Conservation (phyloP, 2,888 invertebrate genomes). For the Anthrax anthrax region DNA sequence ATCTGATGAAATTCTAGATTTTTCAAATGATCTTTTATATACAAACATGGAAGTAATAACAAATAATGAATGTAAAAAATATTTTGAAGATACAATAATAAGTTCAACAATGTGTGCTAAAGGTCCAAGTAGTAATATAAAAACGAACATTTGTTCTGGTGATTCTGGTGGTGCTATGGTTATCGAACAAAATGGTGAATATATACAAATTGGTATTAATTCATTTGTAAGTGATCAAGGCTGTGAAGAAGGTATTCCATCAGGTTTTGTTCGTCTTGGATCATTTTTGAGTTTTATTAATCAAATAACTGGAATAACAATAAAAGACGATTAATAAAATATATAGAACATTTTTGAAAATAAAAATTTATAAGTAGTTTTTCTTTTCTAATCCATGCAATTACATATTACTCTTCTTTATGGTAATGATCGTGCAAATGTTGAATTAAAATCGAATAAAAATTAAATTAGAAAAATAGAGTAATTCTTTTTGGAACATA, state of each 20-base stretch:
- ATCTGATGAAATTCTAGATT: conserved; percentile 25
- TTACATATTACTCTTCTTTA: too few relatives aligned
- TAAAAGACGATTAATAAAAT: too few relatives aligned
- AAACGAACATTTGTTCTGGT: conserved; percentile 29
- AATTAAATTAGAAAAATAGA: too few relatives aligned
- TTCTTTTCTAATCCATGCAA: too few relatives aligned
- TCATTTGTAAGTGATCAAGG: conserved; percentile 27
- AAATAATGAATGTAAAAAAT: conserved; percentile 18
- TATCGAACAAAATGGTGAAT: conserved; percentile 12
- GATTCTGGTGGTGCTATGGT: conserved; percentile 30
- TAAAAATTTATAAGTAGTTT: too few relatives aligned
- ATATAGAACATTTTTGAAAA: too few relatives aligned
- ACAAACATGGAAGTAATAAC: conserved; percentile 23
- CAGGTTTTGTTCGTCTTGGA: conserved; percentile 25
- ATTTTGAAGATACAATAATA: conserved; percentile 18
- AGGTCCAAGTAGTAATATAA: conserved; percentile 19
- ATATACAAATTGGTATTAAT: conserved; percentile 27
- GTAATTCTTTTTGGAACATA: too few relatives aligned
- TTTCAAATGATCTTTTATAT: conserved; percentile 19
- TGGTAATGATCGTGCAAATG: too few relatives aligned
- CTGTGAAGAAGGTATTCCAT: conserved; percentile 23
- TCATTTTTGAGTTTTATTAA: conserved; percentile 22
- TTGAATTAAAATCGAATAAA: too few relatives aligned
- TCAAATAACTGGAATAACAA: background rate
- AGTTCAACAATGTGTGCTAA: conserved; percentile 22